These are phyloP conservation scores for Coendou prehensilis DNA, from an alignment of 2,797 vertebrate species.

Conservation along the genomic window DNA sequence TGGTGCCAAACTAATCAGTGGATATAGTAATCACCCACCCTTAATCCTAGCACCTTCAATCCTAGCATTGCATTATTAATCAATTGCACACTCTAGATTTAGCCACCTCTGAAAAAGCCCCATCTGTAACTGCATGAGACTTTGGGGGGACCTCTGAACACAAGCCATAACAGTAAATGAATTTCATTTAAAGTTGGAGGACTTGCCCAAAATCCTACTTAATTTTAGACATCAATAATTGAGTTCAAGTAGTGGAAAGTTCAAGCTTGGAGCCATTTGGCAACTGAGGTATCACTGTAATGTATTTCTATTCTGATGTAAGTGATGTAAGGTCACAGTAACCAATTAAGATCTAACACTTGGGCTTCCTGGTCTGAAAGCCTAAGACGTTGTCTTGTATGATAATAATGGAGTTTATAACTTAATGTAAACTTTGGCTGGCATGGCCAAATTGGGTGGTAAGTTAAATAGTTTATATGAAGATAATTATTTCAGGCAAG, in stretches of 20 bases:
- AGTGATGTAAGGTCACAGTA: neutral
- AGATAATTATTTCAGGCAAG: constrained; percentile 55
- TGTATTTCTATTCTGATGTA: constrained; percentile 46
- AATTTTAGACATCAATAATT: neutral
- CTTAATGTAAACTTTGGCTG: constrained; percentile 36
- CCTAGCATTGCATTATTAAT: neutral
- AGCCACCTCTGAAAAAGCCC: neutral
- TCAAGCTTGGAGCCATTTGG: neutral
- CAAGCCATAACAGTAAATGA: neutral
- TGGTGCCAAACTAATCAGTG: neutral
- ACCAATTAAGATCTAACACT: neutral
- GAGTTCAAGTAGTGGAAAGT: neutral
- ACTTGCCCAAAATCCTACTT: constrained; percentile 45
- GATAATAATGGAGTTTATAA: constrained; percentile 18
- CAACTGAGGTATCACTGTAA: neutral
- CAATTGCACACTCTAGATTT: neutral
- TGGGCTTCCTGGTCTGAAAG: constrained; percentile 14
- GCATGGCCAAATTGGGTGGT: neutral
- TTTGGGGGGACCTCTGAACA: neutral
- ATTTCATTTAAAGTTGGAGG: constrained; percentile 27
- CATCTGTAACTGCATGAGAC: neutral
- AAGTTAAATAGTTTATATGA: constrained; percentile 65
- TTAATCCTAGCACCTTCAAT: neutral
- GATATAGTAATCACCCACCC: neutral
- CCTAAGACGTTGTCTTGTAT: neutral